Evolutionary conservation across 1,140 invertebrate genomes (phyloP), one percentile per base, ranked within the genome.

Genomic region (Colletes latitarsis): DNA sequence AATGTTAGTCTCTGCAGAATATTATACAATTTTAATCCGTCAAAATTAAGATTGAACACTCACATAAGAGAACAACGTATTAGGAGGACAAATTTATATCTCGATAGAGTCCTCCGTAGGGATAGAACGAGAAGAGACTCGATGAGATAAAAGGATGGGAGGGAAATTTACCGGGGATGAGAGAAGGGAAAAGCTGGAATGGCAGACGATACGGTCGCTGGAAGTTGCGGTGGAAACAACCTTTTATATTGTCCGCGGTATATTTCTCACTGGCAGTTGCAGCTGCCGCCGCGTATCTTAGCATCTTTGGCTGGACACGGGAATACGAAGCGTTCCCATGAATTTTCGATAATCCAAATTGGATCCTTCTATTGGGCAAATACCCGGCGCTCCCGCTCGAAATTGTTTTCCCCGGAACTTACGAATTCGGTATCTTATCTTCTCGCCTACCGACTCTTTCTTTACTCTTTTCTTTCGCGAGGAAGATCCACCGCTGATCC

Each of bases 301-400:
- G 77, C 82, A 79, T 85, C 86, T 86, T 87, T 84, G 84, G 82
- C 75, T 77, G 86, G 83, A 89, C 88, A 82, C 73, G 70, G 76
- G 86, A 82, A 84, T 83, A 85, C 87, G 83, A 87, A 88, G 82
- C 83, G 85, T 81, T 77, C 71, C 89, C 89, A 91, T 91, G 91
- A 92, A 92, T 92, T 92, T 91, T 92, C 91, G 89, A 92, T 92
- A 90, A 91, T 91, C 90, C 90, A 90, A 90, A 92, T 91, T 91
- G 90, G 86, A 91, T 90, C 91, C 89, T 82, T 80, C 87, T 85
- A 90, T 89, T 88, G 89, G 84, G 81, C 70, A 76, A 76, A 43
- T 80, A 81, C 70, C 64, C 68, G 30, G 19, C 64, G 62, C 15
- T 53, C 75, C 43, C 69, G 21, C 68, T 58, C 70, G 64, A 67